Conservation (phyloP, 2,113 vertebrate genomes). For the Seriola aureovittata region DNA sequence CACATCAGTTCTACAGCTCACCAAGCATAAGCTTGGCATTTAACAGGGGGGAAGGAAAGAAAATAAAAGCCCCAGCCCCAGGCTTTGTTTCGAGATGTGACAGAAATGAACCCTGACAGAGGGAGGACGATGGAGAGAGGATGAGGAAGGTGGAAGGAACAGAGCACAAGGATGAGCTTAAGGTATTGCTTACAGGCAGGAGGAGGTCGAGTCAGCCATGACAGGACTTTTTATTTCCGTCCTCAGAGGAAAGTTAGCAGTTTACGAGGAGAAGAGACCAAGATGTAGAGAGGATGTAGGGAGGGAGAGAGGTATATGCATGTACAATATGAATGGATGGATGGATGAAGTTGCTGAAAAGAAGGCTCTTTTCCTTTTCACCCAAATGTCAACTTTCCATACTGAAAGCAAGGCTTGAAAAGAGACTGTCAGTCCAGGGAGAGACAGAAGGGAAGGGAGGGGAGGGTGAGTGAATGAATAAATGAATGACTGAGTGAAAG, state of each 20-base stretch:
- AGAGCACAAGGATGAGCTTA: background rate
- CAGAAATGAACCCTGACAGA: conserved; percentile 36
- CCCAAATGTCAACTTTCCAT: conserved; percentile 17
- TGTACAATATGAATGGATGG: background rate
- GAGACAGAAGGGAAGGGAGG: background rate
- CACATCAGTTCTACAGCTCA: background rate
- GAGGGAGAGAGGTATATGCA: background rate
- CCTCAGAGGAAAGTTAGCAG: background rate
- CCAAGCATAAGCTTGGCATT: conserved; percentile 8
- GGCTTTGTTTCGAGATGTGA: conserved; percentile 43
- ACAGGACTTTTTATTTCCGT: conserved; percentile 7
- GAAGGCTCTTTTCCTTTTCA: conserved; percentile 6
- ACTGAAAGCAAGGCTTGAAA: conserved; percentile 21
- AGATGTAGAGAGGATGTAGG: background rate
- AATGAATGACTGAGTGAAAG: conserved; percentile 12
- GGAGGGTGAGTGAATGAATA: background rate
- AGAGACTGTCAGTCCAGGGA: background rate
- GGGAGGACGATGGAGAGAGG: background rate
- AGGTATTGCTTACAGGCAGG: conserved; percentile 15
- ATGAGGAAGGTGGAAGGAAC: background rate
- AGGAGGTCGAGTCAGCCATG: background rate
- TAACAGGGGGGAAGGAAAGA: background rate
- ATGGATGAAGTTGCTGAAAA: background rate
- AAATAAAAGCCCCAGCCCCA: conserved; percentile 11
- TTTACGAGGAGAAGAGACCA: background rate